Base-by-base conservation (phyloP, 35 echinoderm and acorn worm genomes). In the Heliocidaris tuberculata region DNA sequence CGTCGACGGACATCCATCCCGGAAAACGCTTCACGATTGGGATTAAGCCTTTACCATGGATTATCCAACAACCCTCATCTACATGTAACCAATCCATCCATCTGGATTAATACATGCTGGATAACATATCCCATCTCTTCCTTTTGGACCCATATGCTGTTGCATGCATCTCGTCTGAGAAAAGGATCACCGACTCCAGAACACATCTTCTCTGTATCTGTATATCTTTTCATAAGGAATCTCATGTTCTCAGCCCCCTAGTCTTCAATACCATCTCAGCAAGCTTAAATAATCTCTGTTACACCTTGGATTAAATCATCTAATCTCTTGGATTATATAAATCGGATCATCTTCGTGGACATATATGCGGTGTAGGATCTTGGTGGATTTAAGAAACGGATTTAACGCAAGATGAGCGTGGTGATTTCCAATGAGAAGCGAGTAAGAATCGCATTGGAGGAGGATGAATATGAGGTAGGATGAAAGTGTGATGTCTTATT, bases 381-480 rank as follows among this genome's bases (percentile, higher is more conserved):
- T n/a, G 21, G 19, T 78, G 65, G 65, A 78, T 29, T 78, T 78
- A 27, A 78, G 65, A 78, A 78, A 78, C 0, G 65, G 65, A 78
- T 78, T 78, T 78, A 78, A 27, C 1, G 19, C 91, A 93, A 93
- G 29, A 93, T 93, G 91, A 93, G 48, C 8, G 91, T 59, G 31
- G 91, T 59, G 2, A 31, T 59, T 11, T 48, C 47, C 16, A 93
- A 93, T 13, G 91, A 59, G 47, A 93, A 93, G 48, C 91, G 91
- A 48, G 91, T 93, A 0, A 49, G 91, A 48, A 93, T 93, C 91
- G 91, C 91, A 3, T 11, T 93, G 9, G 91, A 93, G 12, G 91
- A 93, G 29, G 91, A 93, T 50, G 91, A 93, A 93, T 93, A 93
- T 12, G 91, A 93, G 91, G 50, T 93, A 89, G 32, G 32, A 47